A percentile compares a stretch with the other conserved stretches of the same genome.
Evolutionary conservation across 2,113 vertebrate genomes (phyloP).

Genomic region (Calyptomena viridis): DNA sequence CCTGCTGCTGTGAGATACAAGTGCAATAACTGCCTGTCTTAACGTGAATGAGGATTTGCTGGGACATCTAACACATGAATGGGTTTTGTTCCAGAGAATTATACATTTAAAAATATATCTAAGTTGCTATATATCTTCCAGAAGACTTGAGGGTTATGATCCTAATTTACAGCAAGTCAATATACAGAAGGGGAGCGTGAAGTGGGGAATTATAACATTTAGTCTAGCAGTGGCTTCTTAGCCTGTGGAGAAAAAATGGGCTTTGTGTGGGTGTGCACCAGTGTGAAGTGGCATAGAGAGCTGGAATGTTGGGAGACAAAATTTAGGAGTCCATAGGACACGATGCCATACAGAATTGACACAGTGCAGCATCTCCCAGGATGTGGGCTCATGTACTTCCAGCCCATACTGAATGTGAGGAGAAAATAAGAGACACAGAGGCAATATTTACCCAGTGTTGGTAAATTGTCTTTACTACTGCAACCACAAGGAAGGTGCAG

Average conservation of each 20-base stretch:
- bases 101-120: neutral
- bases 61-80: neutral
- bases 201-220: neutral
- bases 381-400: rapidly evolving
- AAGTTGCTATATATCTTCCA: neutral
- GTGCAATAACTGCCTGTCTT: neutral
- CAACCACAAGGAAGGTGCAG: neutral
- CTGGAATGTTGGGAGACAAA: neutral
- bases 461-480: neutral
- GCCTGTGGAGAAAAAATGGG: neutral
- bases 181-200: neutral
- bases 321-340: neutral
- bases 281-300: neutral
- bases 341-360: neutral
- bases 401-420: neutral
- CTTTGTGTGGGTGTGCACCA: rapidly evolving
- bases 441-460: rapidly evolving
- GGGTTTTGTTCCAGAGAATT: neutral
- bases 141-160: neutral
- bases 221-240: neutral
- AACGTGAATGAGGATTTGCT: neutral
- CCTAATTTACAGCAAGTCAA: neutral
- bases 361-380: neutral
- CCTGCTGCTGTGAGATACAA: neutral
- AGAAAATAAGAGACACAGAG: neutral